These are phyloP conservation scores for Drosophila infuscata DNA, from an alignment of 2,888 invertebrate genomes.

Conservation along the genomic window DNA sequence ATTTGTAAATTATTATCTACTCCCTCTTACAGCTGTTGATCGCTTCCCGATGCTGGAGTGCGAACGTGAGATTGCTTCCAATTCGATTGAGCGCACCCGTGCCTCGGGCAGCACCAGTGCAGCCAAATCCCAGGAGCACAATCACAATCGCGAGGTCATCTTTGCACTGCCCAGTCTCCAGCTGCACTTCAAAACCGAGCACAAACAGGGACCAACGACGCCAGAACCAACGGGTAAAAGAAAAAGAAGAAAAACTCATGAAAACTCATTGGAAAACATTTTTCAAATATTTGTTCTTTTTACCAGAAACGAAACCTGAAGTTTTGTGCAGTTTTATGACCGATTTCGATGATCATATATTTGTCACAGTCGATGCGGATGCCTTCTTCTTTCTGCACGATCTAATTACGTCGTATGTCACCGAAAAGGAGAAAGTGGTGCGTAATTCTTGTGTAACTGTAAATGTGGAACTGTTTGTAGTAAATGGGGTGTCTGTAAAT, in stretches of 20 bases:
- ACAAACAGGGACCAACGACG: conserved; percentile 91
- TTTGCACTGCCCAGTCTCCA: conserved; percentile 97
- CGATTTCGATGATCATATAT: conserved; percentile 99
- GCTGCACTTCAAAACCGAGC: conserved; percentile 96
- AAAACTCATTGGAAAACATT: background rate
- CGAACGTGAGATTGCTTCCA: conserved; percentile 88
- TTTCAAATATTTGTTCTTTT: background rate
- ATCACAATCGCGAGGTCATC: conserved; percentile 97
- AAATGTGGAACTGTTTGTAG: background rate
- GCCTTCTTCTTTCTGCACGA: conserved; percentile 99
- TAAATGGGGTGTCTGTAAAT: too few relatives aligned
- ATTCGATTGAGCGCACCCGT: conserved; percentile 87
- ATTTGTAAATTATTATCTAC: background rate
- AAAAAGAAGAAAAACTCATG: background rate
- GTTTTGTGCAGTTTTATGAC: conserved; percentile 99
- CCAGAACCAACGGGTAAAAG: conserved; percentile 88
- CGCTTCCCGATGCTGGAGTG: conserved; percentile 95
- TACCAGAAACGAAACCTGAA: conserved; percentile 91
- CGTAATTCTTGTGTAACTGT: conserved; percentile 60
- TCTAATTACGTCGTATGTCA: conserved; percentile 97
- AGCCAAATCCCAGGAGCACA: conserved; percentile 90
- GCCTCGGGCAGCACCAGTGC: conserved; percentile 85
- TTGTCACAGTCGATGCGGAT: conserved; percentile 98
- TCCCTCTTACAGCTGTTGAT: conserved; percentile 90
- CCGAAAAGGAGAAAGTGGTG: conserved; percentile 95